Evolutionary conservation across 2,888 invertebrate genomes (phyloP).

Genomic region (Drosophila robusta): DNA sequence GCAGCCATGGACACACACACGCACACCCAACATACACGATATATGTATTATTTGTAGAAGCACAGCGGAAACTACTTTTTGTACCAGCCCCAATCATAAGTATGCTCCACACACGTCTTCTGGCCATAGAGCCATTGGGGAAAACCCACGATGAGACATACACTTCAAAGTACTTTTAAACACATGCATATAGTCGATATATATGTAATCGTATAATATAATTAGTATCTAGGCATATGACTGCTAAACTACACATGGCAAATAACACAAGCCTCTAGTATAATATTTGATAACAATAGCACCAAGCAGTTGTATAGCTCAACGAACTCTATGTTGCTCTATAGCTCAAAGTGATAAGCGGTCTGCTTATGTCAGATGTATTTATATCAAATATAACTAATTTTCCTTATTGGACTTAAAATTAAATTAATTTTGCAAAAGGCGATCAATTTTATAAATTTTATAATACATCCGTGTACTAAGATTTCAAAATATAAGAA

Average conservation of each 20-base stretch:
- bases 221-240: too few species aligned
- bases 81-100: slow-evolving; percentile 21
- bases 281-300: too few species aligned
- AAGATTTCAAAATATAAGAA: too few species aligned
- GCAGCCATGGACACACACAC: slow-evolving; percentile 8
- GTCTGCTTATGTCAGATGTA: neutral
- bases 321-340: neutral
- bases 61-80: slow-evolving; percentile 61
- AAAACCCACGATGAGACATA: slow-evolving; percentile 51
- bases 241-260: too few species aligned
- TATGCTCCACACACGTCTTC: slow-evolving; percentile 41
- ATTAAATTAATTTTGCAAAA: too few species aligned
- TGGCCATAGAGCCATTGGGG: slow-evolving; percentile 19
- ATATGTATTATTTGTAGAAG: slow-evolving; percentile 43
- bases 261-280: too few species aligned
- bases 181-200: neutral
- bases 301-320: too few species aligned
- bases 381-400: too few species aligned
- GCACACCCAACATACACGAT: neutral
- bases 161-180: slow-evolving; percentile 5
- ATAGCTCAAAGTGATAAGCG: neutral
- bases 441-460: too few species aligned
- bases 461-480: too few species aligned
- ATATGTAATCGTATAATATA: neutral
- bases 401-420: too few species aligned